phyloP scores from a whole-genome alignment of 2,797 vertebrate genomes.

The Rhynchotus rufescens region DNA sequence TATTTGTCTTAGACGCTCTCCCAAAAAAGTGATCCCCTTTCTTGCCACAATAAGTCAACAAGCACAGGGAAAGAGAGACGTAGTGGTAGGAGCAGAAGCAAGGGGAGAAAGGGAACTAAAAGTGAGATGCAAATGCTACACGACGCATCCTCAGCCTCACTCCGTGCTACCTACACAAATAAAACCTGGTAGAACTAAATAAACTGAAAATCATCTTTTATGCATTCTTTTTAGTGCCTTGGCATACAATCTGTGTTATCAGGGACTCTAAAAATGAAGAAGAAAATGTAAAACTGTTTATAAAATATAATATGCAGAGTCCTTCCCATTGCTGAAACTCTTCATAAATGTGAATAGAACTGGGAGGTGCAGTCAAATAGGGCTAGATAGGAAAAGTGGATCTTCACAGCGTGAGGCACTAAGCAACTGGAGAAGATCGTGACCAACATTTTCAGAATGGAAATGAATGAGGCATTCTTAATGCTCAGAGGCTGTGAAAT shows the following conservation, averaged over 20 bases:
- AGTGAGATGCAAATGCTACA: neutral
- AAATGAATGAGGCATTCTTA: neutral
- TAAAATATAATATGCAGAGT: neutral
- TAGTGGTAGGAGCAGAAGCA: neutral
- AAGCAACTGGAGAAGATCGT: neutral
- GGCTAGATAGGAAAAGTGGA: neutral
- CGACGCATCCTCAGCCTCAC: neutral
- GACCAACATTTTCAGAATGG: neutral
- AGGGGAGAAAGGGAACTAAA: neutral
- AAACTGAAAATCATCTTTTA: conserved; percentile 60
- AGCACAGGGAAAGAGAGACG: neutral
- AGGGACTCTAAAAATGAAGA: conserved; percentile 4
- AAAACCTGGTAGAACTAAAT: conserved; percentile 60
- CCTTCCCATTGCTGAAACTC: conserved; percentile 3
- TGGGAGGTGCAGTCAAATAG: neutral
- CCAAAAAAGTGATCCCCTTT: conserved; percentile 11
- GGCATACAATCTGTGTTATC: neutral
- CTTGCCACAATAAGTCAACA: conserved; percentile 11
- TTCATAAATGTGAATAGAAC: neutral
- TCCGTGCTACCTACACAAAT: neutral
- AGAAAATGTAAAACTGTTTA: neutral
- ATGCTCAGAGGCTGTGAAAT: conserved; percentile 15
- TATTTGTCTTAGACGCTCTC: conserved; percentile 30
- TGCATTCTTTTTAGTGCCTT: conserved; percentile 19
- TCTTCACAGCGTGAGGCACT: neutral